These are phyloP conservation scores for Tetramorium parvispinum DNA, from an alignment of 1,140 invertebrate genomes.

Conservation along the genomic window DNA sequence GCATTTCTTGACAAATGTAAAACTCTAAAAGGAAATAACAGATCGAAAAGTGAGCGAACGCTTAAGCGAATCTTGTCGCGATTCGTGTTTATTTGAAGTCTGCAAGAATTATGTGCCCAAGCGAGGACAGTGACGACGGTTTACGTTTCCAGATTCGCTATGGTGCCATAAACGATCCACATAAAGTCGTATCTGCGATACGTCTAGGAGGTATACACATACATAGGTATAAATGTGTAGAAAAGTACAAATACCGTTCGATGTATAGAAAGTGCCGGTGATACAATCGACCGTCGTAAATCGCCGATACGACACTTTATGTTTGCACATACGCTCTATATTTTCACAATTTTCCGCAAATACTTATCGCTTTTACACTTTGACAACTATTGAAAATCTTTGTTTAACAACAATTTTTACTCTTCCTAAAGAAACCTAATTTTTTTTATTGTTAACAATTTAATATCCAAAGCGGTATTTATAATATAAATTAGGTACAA, in stretches of 20 bases:
- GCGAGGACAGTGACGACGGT: constrained; percentile 7
- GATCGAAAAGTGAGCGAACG: constrained; percentile 9
- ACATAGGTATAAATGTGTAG: neutral
- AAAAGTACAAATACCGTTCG: constrained; percentile 20
- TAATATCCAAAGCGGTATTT: neutral
- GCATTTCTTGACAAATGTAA: neutral
- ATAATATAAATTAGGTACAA: neutral
- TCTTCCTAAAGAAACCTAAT: neutral
- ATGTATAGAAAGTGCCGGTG: neutral
- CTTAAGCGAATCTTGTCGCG: neutral
- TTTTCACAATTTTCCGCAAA: constrained; percentile 5
- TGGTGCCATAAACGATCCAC: constrained; percentile 33
- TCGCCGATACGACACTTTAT: constrained; percentile 34
- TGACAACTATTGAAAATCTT: neutral
- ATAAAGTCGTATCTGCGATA: constrained; percentile 33
- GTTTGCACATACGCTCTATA: neutral
- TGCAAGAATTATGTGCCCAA: constrained; percentile 20
- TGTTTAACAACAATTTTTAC: neutral
- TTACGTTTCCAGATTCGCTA: constrained; percentile 20
- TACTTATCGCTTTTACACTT: neutral
- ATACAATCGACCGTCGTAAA: constrained; percentile 43
- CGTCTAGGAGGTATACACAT: neutral
- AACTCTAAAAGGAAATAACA: neutral
- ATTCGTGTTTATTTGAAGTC: constrained; percentile 16
- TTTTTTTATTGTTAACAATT: neutral